phyloP scores from a whole-genome alignment of 2,888 invertebrate species.

The Brachyptera putata region DNA sequence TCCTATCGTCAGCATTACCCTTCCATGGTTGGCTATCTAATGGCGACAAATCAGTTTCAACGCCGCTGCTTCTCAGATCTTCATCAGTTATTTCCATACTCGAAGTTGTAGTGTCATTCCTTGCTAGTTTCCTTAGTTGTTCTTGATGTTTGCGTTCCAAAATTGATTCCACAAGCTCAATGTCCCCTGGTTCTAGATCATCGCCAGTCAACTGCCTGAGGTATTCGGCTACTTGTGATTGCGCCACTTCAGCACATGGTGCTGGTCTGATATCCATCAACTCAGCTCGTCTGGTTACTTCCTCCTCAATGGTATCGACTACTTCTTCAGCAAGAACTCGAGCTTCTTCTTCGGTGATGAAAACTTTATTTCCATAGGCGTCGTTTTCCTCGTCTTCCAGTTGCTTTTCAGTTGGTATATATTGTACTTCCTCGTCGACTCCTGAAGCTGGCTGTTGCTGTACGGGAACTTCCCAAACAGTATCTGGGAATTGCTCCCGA shows the following conservation, averaged over 20 bases:
- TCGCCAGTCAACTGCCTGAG: slow-evolving; percentile 47
- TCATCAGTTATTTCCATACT: slow-evolving; percentile 58
- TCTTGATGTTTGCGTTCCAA: slow-evolving; percentile 47
- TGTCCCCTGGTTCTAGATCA: slow-evolving; percentile 48
- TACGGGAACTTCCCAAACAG: slow-evolving; percentile 51
- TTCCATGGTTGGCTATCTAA: slow-evolving; percentile 56
- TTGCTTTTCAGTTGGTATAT: slow-evolving; percentile 40
- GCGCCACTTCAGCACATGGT: slow-evolving; percentile 38
- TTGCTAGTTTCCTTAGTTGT: slow-evolving; percentile 42
- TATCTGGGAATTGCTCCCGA: slow-evolving; percentile 49
- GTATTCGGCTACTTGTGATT: slow-evolving; percentile 45
- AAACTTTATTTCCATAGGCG: slow-evolving; percentile 29
- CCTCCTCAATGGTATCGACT: slow-evolving; percentile 52
- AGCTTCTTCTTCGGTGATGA: slow-evolving; percentile 49
- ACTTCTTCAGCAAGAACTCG: slow-evolving; percentile 49
- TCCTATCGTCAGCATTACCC: slow-evolving; percentile 43
- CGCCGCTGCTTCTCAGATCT: slow-evolving; percentile 66
- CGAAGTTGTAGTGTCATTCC: slow-evolving; percentile 50
- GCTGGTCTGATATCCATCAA: slow-evolving; percentile 29
- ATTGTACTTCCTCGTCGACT: slow-evolving; percentile 42
- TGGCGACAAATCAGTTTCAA: slow-evolving; percentile 62
- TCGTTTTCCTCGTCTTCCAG: slow-evolving; percentile 44
- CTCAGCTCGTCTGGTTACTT: slow-evolving; percentile 46
- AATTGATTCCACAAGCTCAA: slow-evolving; percentile 50
- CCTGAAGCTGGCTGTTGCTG: slow-evolving; percentile 43